Percentiles rank a stretch among this genome's conserved stretches.
Conservation (phyloP, 1,140 invertebrate species). For the Drosophila mauritiana region DNA sequence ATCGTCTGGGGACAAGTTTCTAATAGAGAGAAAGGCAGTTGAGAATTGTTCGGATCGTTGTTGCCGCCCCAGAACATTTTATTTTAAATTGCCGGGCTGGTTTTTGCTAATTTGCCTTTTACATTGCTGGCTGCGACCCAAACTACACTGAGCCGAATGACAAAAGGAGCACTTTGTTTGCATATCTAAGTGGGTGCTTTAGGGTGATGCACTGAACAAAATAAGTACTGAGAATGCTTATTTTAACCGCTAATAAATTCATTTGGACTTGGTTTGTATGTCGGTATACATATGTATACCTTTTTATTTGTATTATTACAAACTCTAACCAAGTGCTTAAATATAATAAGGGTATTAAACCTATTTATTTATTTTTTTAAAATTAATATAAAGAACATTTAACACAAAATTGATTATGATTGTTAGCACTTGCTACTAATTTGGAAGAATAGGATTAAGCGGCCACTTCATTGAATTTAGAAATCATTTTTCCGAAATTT, state of each 20-base stretch:
- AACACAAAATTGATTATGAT: too few relatives aligned
- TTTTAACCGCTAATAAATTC: too few relatives aligned
- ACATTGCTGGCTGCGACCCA: constrained; percentile 43
- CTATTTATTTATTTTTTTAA: too few relatives aligned
- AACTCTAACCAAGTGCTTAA: too few relatives aligned
- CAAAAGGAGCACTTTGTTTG: constrained; percentile 24
- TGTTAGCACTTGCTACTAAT: too few relatives aligned
- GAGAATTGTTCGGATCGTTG: constrained; percentile 43
- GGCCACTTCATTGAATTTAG: too few relatives aligned
- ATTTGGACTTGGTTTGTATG: too few relatives aligned
- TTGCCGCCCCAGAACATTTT: constrained; percentile 63
- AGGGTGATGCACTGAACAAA: constrained; percentile 30
- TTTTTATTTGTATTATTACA: too few relatives aligned
- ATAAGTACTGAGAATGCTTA: not conserved
- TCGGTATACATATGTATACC: too few relatives aligned
- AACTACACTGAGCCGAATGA: constrained; percentile 38
- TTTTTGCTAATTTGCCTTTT: constrained; percentile 80
- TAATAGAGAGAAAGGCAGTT: constrained; percentile 73
- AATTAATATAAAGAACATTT: too few relatives aligned
- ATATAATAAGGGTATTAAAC: too few relatives aligned
- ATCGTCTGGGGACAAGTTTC: constrained; percentile 79
- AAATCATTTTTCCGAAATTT: not conserved
- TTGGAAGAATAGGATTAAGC: too few relatives aligned
- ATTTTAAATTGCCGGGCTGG: constrained; percentile 74
- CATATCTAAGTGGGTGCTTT: constrained; percentile 14